phyloP scores from a whole-genome alignment of 2,113 vertebrate species.

The Callithrix jacchus region DNA sequence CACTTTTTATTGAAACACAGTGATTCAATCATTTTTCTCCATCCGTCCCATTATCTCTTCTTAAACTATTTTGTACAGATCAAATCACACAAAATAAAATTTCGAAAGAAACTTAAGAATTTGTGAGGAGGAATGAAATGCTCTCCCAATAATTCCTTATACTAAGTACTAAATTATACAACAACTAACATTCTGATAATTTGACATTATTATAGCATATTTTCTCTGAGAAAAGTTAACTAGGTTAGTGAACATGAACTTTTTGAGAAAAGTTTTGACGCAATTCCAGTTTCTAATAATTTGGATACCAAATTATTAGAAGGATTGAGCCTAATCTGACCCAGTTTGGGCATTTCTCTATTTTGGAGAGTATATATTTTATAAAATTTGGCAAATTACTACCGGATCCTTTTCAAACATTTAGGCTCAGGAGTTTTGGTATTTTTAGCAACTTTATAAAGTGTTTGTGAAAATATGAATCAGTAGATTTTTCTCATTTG shows the following conservation, averaged over 20 bases:
- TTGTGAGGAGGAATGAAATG: conserved; percentile 13
- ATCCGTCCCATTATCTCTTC: conserved; percentile 54
- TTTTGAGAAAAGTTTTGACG: conserved; percentile 48
- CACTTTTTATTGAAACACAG: conserved; percentile 73
- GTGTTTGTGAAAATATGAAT: background rate
- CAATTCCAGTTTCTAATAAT: conserved; percentile 21
- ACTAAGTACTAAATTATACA: background rate
- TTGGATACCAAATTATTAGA: background rate
- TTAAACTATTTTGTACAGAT: conserved; percentile 56
- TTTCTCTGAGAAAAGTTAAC: conserved; percentile 48
- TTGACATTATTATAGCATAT: background rate
- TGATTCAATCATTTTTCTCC: conserved; percentile 74
- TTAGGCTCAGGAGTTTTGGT: background rate
- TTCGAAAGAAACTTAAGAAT: conserved; percentile 49
- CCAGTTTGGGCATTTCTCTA: background rate
- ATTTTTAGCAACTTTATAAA: background rate
- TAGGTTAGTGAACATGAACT: conserved; percentile 22
- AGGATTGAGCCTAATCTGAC: background rate
- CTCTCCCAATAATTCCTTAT: background rate
- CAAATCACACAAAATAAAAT: conserved; percentile 47
- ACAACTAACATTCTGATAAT: background rate
- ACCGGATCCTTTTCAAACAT: background rate
- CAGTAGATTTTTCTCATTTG: background rate
- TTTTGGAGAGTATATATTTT: background rate
- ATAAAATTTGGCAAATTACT: background rate